phyloP scores from a whole-genome alignment of 2,113 vertebrate genomes.

The Sceloporus undulatus region DNA sequence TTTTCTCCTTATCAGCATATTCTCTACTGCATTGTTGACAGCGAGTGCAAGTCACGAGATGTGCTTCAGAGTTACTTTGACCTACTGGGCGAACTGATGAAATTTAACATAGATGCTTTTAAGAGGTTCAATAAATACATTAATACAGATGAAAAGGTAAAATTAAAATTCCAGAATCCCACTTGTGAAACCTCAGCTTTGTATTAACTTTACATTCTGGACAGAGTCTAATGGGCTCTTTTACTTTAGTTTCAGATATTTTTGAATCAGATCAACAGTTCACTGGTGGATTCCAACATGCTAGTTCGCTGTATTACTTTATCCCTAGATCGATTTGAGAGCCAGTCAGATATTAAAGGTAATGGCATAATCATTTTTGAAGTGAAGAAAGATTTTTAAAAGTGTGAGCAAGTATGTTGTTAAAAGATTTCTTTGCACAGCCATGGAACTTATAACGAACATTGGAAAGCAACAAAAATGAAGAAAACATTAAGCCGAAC shows the following conservation, averaged over 20 bases:
- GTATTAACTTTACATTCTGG: neutral
- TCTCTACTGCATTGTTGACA: conserved; percentile 99
- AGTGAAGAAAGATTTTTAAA: neutral
- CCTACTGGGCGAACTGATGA: conserved; percentile 98
- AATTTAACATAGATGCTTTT: conserved; percentile 98
- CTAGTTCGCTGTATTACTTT: conserved; percentile 96
- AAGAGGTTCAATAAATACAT: conserved; percentile 99
- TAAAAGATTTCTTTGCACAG: neutral
- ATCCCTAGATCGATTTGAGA: conserved; percentile 96
- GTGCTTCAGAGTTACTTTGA: conserved; percentile 99
- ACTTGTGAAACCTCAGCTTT: neutral
- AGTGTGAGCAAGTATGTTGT: accelerated
- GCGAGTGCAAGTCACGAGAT: conserved; percentile 95
- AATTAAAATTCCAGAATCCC: conserved; percentile 28
- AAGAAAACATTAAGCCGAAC: too few relatives aligned
- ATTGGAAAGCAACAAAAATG: neutral
- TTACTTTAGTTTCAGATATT: conserved; percentile 92
- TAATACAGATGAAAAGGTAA: conserved; percentile 97
- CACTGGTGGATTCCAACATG: conserved; percentile 98
- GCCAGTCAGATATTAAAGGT: conserved; percentile 86
- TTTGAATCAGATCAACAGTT: conserved; percentile 97
- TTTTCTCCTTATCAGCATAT: conserved; percentile 85
- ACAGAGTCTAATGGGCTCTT: neutral
- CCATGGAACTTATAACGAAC: neutral
- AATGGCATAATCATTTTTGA: neutral